These are phyloP conservation scores for Stratiomys singularior DNA, from an alignment of 2,888 invertebrate species.

Conservation along the genomic window DNA sequence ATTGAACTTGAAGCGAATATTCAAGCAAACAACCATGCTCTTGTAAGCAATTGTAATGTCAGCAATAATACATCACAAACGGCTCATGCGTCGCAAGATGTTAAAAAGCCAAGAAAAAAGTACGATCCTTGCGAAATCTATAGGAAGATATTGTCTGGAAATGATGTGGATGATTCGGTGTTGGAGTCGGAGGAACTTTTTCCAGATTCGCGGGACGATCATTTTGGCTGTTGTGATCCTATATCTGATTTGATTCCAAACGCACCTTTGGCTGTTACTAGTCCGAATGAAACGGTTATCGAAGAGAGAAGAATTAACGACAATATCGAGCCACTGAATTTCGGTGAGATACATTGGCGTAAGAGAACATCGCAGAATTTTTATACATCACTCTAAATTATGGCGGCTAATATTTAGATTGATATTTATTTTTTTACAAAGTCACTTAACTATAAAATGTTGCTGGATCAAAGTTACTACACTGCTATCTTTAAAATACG, in stretches of 20 bases:
- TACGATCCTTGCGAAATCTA: conserved; percentile 59
- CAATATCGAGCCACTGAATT: conserved; percentile 55
- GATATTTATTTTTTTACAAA: too few relatives aligned
- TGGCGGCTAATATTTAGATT: too few relatives aligned
- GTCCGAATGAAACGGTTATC: background rate
- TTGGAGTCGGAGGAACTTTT: conserved; percentile 49
- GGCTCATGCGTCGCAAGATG: background rate
- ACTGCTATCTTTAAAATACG: too few relatives aligned
- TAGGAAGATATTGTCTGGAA: conserved; percentile 58
- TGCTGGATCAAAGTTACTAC: too few relatives aligned
- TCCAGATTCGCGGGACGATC: conserved; percentile 47
- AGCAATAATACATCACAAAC: conserved; percentile 2
- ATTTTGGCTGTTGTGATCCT: conserved; percentile 46
- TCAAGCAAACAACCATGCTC: background rate
- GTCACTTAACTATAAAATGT: too few relatives aligned
- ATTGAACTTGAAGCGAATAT: background rate
- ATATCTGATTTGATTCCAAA: background rate
- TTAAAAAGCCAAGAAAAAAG: conserved; percentile 55
- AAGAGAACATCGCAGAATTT: conserved; percentile 64
- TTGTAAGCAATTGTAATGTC: background rate
- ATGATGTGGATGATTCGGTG: conserved; percentile 47
- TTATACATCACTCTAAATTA: conserved; percentile 27
- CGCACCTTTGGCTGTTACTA: background rate
- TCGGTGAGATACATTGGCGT: conserved; percentile 67
- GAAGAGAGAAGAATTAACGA: conserved; percentile 47